phyloP scores from a whole-genome alignment of 2,888 invertebrate species.

The Cinara cedri region DNA sequence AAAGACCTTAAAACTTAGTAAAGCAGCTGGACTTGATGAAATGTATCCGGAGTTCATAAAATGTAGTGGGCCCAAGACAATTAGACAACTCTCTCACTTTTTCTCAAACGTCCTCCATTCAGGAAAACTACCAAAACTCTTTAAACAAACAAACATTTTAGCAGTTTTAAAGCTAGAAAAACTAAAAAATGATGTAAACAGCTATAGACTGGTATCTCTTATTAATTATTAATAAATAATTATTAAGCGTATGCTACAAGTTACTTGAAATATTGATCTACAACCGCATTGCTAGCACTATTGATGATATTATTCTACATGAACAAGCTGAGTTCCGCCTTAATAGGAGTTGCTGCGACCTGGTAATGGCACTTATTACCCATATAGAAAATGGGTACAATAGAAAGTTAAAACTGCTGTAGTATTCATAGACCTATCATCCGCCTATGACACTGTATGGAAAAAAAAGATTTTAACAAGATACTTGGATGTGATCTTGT shows the following conservation, averaged over 20 bases:
- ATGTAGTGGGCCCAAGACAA: slow-evolving; percentile 1
- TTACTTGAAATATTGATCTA: slow-evolving; percentile 17
- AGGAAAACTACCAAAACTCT: neutral
- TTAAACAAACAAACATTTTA: too few relatives aligned
- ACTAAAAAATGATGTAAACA: neutral
- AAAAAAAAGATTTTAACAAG: neutral
- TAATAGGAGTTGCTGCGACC: slow-evolving; percentile 27
- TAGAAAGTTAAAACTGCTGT: neutral
- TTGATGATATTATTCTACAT: too few relatives aligned
- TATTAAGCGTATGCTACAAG: too few relatives aligned
- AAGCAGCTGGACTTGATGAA: slow-evolving; percentile 10
- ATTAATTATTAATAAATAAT: too few relatives aligned
- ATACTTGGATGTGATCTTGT: neutral
- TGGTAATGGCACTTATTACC: too few relatives aligned
- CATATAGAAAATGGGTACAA: too few relatives aligned
- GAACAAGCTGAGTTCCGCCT: slow-evolving; percentile 39
- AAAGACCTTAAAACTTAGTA: slow-evolving; percentile 16
- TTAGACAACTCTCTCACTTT: neutral
- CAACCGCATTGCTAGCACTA: too few relatives aligned
- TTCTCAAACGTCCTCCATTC: too few relatives aligned
- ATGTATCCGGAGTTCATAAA: slow-evolving; percentile 8
- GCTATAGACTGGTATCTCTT: slow-evolving; percentile 21
- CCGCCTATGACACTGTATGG: neutral
- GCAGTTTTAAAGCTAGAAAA: slow-evolving; percentile 17
- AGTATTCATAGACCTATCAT: slow-evolving; percentile 2